Evolutionary conservation across 1,140 invertebrate species (phyloP).

Genomic region (Lasioglossum albipes): DNA sequence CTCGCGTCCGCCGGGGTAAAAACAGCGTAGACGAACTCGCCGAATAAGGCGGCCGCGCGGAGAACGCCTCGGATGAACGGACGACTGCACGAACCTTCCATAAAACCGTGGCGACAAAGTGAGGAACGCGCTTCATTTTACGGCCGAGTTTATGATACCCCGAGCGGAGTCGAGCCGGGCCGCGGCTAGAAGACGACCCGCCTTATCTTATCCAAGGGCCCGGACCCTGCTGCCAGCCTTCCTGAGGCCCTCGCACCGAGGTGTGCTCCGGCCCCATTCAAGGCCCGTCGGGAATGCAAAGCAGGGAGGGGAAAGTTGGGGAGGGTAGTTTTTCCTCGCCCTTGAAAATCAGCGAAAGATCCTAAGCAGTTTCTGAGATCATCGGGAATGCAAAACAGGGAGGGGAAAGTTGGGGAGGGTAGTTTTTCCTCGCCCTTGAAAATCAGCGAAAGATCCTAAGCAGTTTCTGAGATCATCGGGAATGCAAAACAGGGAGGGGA

Average conservation of each 20-base stretch:
- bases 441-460: too few relatives aligned
- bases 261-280: background rate
- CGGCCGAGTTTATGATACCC: conserved; percentile 57
- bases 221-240: conserved; percentile 42
- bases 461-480: too few relatives aligned
- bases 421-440: too few relatives aligned
- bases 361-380: too few relatives aligned
- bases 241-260: background rate
- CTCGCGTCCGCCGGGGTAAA: conserved; percentile 26
- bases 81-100: conserved; percentile 43
- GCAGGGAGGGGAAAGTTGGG: background rate
- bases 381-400: background rate
- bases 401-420: background rate
- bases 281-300: background rate
- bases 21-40: conserved; percentile 45
- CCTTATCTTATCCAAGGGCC: conserved; percentile 63
- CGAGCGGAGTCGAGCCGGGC: conserved; percentile 27
- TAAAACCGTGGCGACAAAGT: conserved; percentile 64
- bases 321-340: too few relatives aligned
- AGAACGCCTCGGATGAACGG: background rate
- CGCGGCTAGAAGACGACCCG: conserved; percentile 17
- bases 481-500: background rate
- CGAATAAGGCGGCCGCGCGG: too few relatives aligned
- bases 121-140: conserved; percentile 64
- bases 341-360: too few relatives aligned